Base-by-base conservation (phyloP, 2,888 invertebrate genomes). In the Hypomecis punctinalis region DNA sequence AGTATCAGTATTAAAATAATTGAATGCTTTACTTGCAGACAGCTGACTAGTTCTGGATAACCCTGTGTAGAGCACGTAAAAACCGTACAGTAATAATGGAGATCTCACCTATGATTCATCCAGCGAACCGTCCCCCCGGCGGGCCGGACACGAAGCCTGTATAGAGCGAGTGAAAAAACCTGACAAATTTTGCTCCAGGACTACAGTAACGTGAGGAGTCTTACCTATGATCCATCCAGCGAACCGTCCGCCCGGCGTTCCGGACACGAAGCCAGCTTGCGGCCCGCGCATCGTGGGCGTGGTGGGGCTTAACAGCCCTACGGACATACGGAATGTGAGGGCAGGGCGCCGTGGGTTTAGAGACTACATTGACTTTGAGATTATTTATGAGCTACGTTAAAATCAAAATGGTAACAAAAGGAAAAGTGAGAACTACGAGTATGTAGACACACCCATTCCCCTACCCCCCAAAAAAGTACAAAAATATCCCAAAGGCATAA, bases 141-240 rank as follows among this genome's bases (percentile, higher is more conserved):
- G 23, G 1, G 1, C 23, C 23, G 23, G 23, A 23, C 23, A 23
- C 23, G 23, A 23, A 23, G 1, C 23, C 23, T 23, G 23, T 23
- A 23, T 23, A 23, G 23, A 23, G 23, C 23, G 23, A 1, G 23
- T 23, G n/a, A 23, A 3, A 23, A 23, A 23, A 23, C 23, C 23
- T 23, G 23, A 23, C 23, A 23, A 1, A 23, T 3, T n/a, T 23
- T 23, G 23, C 3, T 2, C 23, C 23, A 23, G 23, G 23, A 23
- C 1, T 23, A 2, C 23, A 23, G 23, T 2, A 23, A 23, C 23
- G 23, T 23, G 3, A 23, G 23, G 23, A 10, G 10, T 54, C 85
- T 79, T 83, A 93, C 93, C 93, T 72, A 96, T 93, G 52, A 96
- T 92, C 96, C 96, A 96, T 53, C 95, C 93, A 39, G 94, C 93